Evolutionary conservation across 2,797 vertebrate genomes (phyloP).

Genomic region (Tinamus major): DNA sequence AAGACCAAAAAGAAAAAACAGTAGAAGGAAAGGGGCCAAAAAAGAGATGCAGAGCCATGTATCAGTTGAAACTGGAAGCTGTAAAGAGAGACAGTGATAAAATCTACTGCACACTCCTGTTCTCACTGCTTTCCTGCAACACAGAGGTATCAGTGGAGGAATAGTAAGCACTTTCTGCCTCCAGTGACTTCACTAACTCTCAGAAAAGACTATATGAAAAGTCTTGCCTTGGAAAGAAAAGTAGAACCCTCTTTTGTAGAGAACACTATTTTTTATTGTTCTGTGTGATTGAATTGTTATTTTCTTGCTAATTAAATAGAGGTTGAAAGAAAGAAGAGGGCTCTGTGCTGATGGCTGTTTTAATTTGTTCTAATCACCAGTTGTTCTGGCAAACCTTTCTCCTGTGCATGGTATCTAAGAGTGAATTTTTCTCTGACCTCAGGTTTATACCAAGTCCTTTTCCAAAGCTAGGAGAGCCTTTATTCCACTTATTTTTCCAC

Average conservation of each 20-base stretch:
- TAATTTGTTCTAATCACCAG: background rate
- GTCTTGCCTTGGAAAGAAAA: background rate
- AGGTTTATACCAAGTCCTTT: background rate
- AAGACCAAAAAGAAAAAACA: background rate
- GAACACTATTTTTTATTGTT: background rate
- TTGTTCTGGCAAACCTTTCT: background rate
- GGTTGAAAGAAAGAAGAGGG: background rate
- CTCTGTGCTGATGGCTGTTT: background rate
- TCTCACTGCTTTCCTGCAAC: background rate
- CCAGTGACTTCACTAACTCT: background rate
- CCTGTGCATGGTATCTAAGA: rapidly evolving
- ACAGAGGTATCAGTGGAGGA: background rate
- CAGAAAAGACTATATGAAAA: background rate
- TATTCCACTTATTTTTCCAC: background rate
- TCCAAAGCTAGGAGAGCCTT: background rate
- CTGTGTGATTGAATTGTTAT: background rate
- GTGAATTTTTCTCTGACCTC: background rate
- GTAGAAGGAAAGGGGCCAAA: background rate
- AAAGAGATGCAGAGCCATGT: background rate
- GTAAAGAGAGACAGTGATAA: background rate
- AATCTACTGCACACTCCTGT: background rate
- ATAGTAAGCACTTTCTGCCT: background rate
- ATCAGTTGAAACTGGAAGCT: background rate
- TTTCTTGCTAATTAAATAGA: background rate
- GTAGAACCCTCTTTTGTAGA: background rate